Conservation (phyloP, 2,113 vertebrate genomes). For the Muntiacus muntjak region DNA sequence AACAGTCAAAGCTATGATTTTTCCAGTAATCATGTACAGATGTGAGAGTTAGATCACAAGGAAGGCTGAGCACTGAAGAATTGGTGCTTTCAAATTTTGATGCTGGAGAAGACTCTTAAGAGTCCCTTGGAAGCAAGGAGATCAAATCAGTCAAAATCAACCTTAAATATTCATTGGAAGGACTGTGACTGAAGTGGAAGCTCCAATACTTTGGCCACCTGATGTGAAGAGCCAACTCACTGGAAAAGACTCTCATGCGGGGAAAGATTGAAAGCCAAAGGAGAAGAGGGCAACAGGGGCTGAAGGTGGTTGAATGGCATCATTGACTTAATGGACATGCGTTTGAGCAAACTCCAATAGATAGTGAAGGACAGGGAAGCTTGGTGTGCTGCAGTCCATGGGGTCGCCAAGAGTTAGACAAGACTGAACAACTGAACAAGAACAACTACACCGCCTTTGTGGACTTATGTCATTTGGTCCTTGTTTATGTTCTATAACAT, state of each 20-base stretch:
- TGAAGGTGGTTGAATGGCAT: background rate
- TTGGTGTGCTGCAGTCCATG: background rate
- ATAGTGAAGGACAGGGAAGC: background rate
- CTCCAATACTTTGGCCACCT: background rate
- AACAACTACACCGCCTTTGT: background rate
- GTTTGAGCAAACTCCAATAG: background rate
- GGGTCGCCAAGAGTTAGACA: background rate
- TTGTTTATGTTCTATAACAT: background rate
- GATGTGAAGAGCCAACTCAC: background rate
- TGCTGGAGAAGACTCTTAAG: background rate
- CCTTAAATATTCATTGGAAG: background rate
- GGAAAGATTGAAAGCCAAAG: background rate
- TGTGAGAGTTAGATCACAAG: background rate
- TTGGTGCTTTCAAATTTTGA: background rate
- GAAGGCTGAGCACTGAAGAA: background rate
- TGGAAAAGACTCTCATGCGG: background rate
- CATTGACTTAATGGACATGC: background rate
- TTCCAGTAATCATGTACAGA: background rate
- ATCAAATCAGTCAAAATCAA: background rate
- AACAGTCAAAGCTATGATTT: background rate
- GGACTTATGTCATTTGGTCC: background rate
- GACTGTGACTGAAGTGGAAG: background rate
- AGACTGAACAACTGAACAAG: background rate
- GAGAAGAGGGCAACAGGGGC: background rate
- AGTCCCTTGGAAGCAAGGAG: background rate